These are phyloP conservation scores for Tetraodon nigroviridis DNA, from an alignment of 2,113 vertebrate species.

Conservation along the genomic window DNA sequence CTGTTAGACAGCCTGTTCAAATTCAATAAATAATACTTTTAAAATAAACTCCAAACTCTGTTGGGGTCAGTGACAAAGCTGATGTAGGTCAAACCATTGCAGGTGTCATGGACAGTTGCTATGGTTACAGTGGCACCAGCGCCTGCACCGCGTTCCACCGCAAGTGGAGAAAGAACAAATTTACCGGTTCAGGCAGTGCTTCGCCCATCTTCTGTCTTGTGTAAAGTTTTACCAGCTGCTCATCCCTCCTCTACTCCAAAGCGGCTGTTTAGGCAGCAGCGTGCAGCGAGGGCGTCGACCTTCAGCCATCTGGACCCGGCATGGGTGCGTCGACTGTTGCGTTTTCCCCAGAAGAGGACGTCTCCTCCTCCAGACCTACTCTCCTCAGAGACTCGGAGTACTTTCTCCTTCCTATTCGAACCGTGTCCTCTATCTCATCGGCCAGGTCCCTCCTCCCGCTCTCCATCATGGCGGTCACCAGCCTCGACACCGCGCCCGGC, in stretches of 20 bases:
- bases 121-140: not conserved
- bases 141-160: not conserved
- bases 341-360: slow-evolving; percentile 29
- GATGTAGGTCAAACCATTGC: too few species aligned
- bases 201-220: slow-evolving; percentile 3
- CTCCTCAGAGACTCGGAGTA: slow-evolving; percentile 83
- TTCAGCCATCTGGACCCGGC: slow-evolving; percentile 52
- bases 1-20: too few species aligned
- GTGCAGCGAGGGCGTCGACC: slow-evolving; percentile 23
- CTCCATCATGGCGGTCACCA: slow-evolving; percentile 80
- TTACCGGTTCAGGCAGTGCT: not conserved
- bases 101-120: too few species aligned
- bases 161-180: not conserved
- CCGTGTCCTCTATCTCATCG: slow-evolving; percentile 82
- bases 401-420: slow-evolving; percentile 83
- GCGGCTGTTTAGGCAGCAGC: slow-evolving; percentile 37
- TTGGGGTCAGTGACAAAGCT: too few species aligned
- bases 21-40: too few species aligned
- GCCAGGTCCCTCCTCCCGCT: slow-evolving; percentile 85
- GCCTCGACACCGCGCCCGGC: slow-evolving; percentile 72
- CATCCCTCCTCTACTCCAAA: not conserved
- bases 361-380: slow-evolving; percentile 77
- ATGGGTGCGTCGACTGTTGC: slow-evolving; percentile 38
- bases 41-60: too few species aligned
- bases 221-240: slow-evolving; percentile 7